Evolutionary conservation across 2,888 invertebrate species (phyloP).

Genomic region (Agrotis ipsilon): DNA sequence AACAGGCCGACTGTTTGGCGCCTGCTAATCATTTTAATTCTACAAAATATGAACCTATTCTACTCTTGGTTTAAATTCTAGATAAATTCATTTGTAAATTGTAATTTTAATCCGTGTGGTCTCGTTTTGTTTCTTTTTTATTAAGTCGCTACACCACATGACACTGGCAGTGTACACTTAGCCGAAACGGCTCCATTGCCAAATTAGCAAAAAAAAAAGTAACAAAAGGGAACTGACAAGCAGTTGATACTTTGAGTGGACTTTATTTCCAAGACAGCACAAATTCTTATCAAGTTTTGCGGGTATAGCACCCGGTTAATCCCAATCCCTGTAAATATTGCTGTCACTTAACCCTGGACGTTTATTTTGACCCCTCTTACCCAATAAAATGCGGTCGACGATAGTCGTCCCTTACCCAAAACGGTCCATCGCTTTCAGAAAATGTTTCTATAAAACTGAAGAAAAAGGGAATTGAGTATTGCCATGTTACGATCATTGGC

Average conservation of each 20-base stretch:
- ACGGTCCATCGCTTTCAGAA: background rate
- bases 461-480: background rate
- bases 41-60: constrained; percentile 3
- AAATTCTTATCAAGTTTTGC: background rate
- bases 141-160: no score
- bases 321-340: background rate
- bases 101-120: constrained; percentile 10
- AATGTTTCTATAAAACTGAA: background rate
- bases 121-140: constrained; percentile 17
- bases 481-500: background rate
- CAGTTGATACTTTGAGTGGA: background rate
- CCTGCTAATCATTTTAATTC: constrained; percentile 35
- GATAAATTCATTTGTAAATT: constrained; percentile 32
- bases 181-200: no score
- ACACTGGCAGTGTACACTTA: no score
- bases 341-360: background rate
- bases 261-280: background rate
- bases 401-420: background rate
- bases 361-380: background rate
- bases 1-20: constrained; percentile 41
- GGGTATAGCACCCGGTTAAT: background rate
- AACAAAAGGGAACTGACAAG: background rate
- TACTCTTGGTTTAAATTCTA: constrained; percentile 24
- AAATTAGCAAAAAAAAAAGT: no score
- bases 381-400: background rate